Percentiles rank a stretch among this genome's conserved stretches.
Evolutionary conservation across 2,113 vertebrate genomes (phyloP).

Genomic region (Tenebrosternarchus preto): DNA sequence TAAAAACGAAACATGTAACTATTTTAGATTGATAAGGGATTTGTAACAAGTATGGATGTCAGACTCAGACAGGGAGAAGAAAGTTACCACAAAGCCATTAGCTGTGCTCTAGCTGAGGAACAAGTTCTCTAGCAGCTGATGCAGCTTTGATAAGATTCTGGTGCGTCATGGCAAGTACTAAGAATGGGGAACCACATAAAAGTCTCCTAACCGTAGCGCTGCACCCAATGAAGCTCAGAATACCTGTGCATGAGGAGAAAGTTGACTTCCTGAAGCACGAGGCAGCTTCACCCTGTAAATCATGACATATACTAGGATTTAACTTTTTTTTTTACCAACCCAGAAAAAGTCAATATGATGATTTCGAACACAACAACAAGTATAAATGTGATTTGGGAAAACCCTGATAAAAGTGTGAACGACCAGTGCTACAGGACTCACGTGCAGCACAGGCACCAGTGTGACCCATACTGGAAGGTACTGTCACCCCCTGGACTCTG

Average conservation of each 20-base stretch:
- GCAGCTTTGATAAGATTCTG: not conserved
- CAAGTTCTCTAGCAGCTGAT: not conserved
- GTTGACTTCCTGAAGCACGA: not conserved
- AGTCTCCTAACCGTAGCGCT: not conserved
- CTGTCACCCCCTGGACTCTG: no score
- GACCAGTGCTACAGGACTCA: slow-evolving; percentile 26
- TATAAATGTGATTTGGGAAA: slow-evolving; percentile 34
- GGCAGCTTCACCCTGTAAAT: not conserved
- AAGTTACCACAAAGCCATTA: not conserved
- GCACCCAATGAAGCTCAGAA: slow-evolving; percentile 8
- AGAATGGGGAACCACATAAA: slow-evolving; percentile 37
- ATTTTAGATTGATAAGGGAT: slow-evolving; percentile 5
- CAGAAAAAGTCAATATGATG: slow-evolving; percentile 34
- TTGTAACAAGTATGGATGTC: not conserved
- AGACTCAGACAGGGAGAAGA: not conserved
- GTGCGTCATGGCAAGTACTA: slow-evolving; percentile 26
- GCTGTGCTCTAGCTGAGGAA: not conserved
- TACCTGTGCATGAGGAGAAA: slow-evolving; percentile 13
- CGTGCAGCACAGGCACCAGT: slow-evolving; percentile 50
- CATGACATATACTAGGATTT: not conserved
- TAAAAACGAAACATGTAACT: no score
- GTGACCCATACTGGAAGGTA: slow-evolving; percentile 57
- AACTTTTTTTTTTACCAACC: not conserved
- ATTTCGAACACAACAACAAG: slow-evolving; percentile 22
- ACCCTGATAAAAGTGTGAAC: not conserved